Evolutionary conservation across 1,140 invertebrate genomes (phyloP).

Genomic region (Spodoptera frugiperda): DNA sequence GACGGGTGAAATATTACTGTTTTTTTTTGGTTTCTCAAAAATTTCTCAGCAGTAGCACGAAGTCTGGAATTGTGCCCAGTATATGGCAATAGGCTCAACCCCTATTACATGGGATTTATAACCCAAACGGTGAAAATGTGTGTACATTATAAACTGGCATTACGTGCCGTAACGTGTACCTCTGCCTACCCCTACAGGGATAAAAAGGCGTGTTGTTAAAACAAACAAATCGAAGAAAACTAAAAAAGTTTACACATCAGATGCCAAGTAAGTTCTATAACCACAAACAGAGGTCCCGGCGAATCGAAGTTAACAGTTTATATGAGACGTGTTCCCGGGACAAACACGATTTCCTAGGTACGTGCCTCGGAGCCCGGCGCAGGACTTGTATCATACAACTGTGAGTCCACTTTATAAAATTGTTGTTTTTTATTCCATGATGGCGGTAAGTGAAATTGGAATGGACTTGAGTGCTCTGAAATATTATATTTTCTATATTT

Average conservation of each 20-base stretch:
- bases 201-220: no score
- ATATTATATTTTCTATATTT: conserved; percentile 19
- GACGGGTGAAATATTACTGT: no score
- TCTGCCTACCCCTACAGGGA: no score
- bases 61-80: no score
- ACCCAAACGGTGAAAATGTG: no score
- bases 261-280: conserved; percentile 41
- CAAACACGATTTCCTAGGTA: conserved; percentile 68
- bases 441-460: conserved; percentile 31
- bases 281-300: conserved; percentile 45
- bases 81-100: no score
- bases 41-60: no score
- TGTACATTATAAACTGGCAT: no score
- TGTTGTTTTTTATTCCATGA: conserved; percentile 35
- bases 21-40: no score
- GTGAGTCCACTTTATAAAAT: conserved; percentile 39
- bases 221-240: conserved; percentile 5
- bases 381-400: conserved; percentile 42
- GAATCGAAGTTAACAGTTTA: conserved; percentile 69
- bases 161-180: no score
- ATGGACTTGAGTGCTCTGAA: conserved; percentile 30
- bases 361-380: conserved; percentile 51
- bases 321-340: conserved; percentile 64
- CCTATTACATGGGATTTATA: no score
- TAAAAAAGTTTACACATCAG: conserved; percentile 43